Conservation (phyloP, 2,797 vertebrate genomes). For the Delichon dasypus region DNA sequence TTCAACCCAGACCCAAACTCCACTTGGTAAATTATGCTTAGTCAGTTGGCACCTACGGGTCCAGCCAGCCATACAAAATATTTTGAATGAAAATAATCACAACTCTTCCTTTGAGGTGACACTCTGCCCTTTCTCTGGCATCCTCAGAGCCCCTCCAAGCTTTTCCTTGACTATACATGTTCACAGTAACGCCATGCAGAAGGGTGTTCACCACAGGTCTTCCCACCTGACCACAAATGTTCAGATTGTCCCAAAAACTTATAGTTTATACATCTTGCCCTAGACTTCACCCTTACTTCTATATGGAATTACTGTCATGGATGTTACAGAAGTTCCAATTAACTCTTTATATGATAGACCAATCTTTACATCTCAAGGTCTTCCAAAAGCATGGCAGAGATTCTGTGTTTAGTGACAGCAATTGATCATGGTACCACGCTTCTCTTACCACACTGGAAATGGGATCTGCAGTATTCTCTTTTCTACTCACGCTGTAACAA, state of each 20-base stretch:
- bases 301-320: not conserved
- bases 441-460: not conserved
- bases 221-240: fast-evolving
- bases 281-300: not conserved
- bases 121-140: not conserved
- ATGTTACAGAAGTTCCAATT: not conserved
- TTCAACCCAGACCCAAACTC: not conserved
- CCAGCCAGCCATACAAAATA: not conserved
- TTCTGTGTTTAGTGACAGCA: not conserved
- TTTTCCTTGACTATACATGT: fast-evolving
- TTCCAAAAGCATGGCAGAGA: not conserved
- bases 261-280: not conserved
- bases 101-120: not conserved
- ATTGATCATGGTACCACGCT: not conserved
- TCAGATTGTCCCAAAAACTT: not conserved
- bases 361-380: not conserved
- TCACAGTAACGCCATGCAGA: not conserved
- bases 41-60: too few relatives aligned
- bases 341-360: not conserved
- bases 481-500: fast-evolving
- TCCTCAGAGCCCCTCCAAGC: not conserved
- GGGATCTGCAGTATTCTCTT: not conserved
- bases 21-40: not conserved
- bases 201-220: not conserved
- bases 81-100: not conserved